Evolutionary conservation across 2,113 vertebrate species (phyloP).

Genomic region (Athene cunicularia): DNA sequence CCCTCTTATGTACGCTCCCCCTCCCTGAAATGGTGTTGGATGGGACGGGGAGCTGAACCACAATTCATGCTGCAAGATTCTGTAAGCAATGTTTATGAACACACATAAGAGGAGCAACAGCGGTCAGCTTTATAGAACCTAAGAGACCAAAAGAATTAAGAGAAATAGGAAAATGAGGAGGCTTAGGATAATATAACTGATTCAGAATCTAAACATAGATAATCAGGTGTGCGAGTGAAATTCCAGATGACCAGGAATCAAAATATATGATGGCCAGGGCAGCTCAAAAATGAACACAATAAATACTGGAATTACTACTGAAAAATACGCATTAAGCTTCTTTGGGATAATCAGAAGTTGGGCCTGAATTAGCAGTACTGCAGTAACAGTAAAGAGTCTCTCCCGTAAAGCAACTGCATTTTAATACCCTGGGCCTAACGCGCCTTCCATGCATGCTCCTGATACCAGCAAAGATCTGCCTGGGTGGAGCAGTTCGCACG

Average conservation of each 20-base stretch:
- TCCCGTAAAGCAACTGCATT: rapidly evolving
- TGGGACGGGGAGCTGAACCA: background rate
- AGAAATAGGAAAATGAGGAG: background rate
- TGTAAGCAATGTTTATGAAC: background rate
- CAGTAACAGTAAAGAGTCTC: rapidly evolving
- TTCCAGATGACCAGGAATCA: background rate
- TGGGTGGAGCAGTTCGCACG: background rate
- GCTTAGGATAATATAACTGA: background rate
- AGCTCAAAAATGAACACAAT: background rate
- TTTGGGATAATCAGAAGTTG: rapidly evolving
- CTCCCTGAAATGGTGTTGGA: background rate
- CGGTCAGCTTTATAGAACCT: background rate
- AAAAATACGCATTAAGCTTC: background rate
- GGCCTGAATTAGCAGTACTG: rapidly evolving
- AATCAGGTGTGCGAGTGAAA: background rate
- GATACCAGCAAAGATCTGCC: rapidly evolving
- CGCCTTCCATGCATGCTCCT: rapidly evolving
- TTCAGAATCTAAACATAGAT: background rate
- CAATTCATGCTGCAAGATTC: background rate
- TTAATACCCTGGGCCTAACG: background rate
- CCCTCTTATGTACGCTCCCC: background rate
- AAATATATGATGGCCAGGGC: background rate
- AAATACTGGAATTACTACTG: background rate
- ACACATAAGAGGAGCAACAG: background rate
- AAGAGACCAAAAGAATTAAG: background rate